Evolutionary conservation across 2,888 invertebrate genomes (phyloP), one percentile per base, ranked within the genome.

Genomic region (Gymnosoma rotundatum): DNA sequence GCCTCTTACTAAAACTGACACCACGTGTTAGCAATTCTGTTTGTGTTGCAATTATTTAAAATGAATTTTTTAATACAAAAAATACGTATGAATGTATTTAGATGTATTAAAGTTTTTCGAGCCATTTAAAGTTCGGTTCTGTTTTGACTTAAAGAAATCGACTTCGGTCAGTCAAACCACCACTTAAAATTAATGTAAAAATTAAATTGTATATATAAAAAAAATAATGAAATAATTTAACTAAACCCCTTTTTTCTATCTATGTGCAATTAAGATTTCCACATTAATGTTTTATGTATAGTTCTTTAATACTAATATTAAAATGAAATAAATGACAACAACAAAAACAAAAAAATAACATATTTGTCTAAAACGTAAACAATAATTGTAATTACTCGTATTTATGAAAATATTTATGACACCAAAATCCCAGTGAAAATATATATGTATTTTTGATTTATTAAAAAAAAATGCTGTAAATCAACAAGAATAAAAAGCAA

Each of bases 211-310:
- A 80, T 60, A 60, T 73, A 79, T 45, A 45, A 54, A 48, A 20
- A 60, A 18, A 58, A 32, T 32, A n/a, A 25, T 16, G 32, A 42
- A 42, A 54, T 21, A 73, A 52, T 50, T 36, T 48, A 54, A 18
- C 25, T 18, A 36, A 78, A 25, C 12, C 38, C 36, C 20, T 42
- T 60, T 36, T 73, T 61, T 70, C 64, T 66, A 72, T 63, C 50
- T 18, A 78, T 78, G 84, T 84, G 84, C 84, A 84, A 84, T 84
- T 84, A 64, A 84, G 52, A 81, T 81, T 78, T 74, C 54, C 61
- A 50, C 61, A 73, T 80, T 81, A 75, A 70, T 56, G 42, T 78
- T 73, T 79, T 83, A 58, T 83, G 75, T 80, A 80, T 78, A 83
- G 69, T 73, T 60, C 20, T 79, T 60, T 56, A 64, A 63, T 69